Conservation (phyloP, 2,797 vertebrate genomes). For the Gila robusta region DNA sequence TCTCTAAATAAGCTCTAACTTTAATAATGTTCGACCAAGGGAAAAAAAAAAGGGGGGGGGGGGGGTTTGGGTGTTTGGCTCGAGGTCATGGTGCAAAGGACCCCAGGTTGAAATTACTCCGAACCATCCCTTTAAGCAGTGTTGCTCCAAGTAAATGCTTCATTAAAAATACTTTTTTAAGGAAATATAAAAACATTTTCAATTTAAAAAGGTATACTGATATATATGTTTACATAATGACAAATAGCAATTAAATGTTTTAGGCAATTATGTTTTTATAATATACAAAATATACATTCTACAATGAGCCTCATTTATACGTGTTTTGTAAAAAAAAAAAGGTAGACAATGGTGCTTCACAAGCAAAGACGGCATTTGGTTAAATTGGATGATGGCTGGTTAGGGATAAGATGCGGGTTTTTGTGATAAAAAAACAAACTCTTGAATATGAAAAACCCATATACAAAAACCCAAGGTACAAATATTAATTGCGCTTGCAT, state of each 20-base stretch:
- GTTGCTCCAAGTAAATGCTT: no score
- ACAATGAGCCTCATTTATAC: neutral
- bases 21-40: no score
- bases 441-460: conserved; percentile 14
- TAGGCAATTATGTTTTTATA: neutral
- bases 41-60: no score
- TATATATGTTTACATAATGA: no score
- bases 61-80: no score
- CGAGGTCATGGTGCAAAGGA: no score
- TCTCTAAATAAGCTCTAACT: no score
- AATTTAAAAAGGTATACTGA: no score
- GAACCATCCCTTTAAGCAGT: no score
- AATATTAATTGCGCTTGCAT: neutral
- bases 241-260: neutral
- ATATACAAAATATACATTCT: neutral
- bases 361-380: neutral
- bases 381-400: neutral
- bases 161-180: no score
- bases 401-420: neutral
- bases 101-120: no score
- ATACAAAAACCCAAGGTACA: conserved; percentile 2
- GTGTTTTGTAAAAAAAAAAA: neutral
- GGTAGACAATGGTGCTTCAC: neutral
- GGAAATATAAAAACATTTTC: no score
- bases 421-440: neutral